Evolutionary conservation across 37 sponge, comb jelly and placozoan species (phyloP), one percentile per base, ranked within the genome.

Genomic region (Tethya wilhelma): DNA sequence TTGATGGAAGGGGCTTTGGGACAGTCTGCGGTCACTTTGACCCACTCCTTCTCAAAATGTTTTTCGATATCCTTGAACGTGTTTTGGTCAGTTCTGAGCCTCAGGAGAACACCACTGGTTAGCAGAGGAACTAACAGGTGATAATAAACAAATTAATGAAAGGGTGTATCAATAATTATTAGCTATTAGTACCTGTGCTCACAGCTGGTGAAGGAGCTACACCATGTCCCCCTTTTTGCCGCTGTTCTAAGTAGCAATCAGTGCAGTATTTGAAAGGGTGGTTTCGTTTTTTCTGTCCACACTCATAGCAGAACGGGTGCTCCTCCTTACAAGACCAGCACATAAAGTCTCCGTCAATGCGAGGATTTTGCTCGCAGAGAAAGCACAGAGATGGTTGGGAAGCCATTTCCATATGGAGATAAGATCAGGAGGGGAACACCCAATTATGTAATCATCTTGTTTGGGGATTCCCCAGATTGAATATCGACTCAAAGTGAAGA

Each of bases 281-380:
- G 76, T 80, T 87, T 43, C 87, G 80, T 53, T 66, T 33, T 6
- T 64, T 80, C 56, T 74, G 49, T 3, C 87, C 87, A 75, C 87
- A 87, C 67, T 87, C 62, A 30, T 74, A 79, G 38, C 87, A 87
- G 44, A 58, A 25, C 28, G 53, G 69, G 39, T 87, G 63, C 37
- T 79, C 87, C 25, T 65, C 56, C 30, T 74, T 67, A 56, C 87
- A 87, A 30, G 80, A 79, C 31, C 59, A 38, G 63, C 87, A 87
- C 38, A 80, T 20, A 14, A 86, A 53, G 36, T 74, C 67, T 23
- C 75, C 80, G 14, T 64, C 28, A 2, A 39, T 45, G 2, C 62
- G 60, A 7, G 63, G 68, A 44, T 85, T 77, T 5, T 29, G 20
- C 2, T 77, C 71, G 42, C 85, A 85, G 23, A 14, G 3, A 26